Base-by-base conservation (phyloP, 2,797 vertebrate genomes). In the Adrianichthys oophorus region DNA sequence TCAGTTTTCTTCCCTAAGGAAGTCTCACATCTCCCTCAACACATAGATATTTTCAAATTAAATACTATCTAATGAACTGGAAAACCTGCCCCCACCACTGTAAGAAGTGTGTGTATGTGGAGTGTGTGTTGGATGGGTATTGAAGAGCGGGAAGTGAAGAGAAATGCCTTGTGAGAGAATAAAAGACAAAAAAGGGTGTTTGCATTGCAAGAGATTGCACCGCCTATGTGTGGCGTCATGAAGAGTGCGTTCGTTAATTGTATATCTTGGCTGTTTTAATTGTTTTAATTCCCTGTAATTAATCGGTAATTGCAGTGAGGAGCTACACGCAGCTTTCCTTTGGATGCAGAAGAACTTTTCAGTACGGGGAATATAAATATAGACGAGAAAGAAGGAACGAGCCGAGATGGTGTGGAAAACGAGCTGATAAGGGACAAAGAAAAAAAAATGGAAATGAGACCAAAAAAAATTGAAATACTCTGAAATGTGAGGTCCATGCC, bases 271-370 rank as follows among this genome's bases (percentile, higher is more conserved):
- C 90, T 87, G 87, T 85, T 88, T 83, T 92, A 93, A 93, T 93
- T 93, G 90, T 90, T 92, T 92, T 89, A 92, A 93, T 93, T 93
- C 91, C 89, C 92, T 91, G 90, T 92, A 92, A 93, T 93, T 93
- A 93, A 92, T 93, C 89, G 85, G 90, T 92, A 92, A 92, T 93
- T 93, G 89, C 89, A 85, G 91, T 86, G 86, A 90, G 87, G 87
- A 88, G 87, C 90, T 81, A 84, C 70, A 85, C 85, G 88, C 84
- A 87, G 89, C 86, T 87, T 86, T 66, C 74, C 84, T 90, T 72
- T 73, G 81, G 87, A 90, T 76, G 83, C 76, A 84, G 67, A 78
- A 91, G 85, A 92, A 90, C 90, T 91, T 91, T 92, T 88, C 88
- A 90, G 85, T 91, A 91, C 86, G 86, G 87, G 89, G 85, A 77